phyloP scores from a whole-genome alignment of 2,113 vertebrate species.

The Zosterops pallidus region DNA sequence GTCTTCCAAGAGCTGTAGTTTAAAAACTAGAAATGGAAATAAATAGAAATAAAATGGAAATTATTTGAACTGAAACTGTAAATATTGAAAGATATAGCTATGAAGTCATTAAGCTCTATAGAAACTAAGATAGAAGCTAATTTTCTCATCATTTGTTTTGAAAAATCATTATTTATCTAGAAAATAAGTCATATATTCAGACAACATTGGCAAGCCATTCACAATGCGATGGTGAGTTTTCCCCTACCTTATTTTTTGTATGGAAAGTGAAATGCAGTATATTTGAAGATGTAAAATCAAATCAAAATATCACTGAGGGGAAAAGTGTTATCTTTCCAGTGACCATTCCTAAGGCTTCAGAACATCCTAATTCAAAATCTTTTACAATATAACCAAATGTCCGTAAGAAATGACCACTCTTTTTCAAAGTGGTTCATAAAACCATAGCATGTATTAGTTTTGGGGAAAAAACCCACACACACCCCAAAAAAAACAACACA shows the following conservation, averaged over 20 bases:
- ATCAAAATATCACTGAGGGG: rapidly evolving
- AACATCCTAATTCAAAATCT: background rate
- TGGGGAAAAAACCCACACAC: rapidly evolving
- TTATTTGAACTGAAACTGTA: background rate
- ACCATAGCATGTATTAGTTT: rapidly evolving
- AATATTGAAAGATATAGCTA: background rate
- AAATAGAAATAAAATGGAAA: background rate
- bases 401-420: background rate
- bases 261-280: background rate
- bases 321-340: background rate
- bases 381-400: background rate
- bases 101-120: background rate
- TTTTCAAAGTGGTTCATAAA: background rate
- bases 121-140: background rate
- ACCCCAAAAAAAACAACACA: rapidly evolving
- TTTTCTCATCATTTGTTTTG: background rate
- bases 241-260: background rate
- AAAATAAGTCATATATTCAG: background rate
- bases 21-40: background rate
- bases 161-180: background rate
- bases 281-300: background rate
- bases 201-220: background rate
- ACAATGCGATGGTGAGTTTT: background rate
- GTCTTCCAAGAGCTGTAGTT: background rate
- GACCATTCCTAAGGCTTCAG: background rate